Base-by-base conservation (phyloP, 2,888 invertebrate genomes). In the Cataglyphis albicans region DNA sequence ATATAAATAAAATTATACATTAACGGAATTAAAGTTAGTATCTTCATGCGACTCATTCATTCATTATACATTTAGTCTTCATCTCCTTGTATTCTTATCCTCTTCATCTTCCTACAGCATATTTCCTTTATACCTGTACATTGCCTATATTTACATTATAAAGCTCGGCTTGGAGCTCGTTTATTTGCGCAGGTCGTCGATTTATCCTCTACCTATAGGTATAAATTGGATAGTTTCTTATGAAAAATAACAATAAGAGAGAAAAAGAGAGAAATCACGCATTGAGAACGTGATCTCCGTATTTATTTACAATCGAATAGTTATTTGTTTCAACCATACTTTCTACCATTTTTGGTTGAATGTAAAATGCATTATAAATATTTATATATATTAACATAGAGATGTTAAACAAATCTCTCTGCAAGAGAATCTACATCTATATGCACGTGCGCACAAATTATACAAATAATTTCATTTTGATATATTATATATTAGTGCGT, bases 141-240 rank as follows among this genome's bases (percentile, higher is more conserved):
- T 18, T 84, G 59, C 64, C 82, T 78, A 78, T 86, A 87, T 91
- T 90, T 91, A 90, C 84, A 91, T 84, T 93, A 90, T 92, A 90
- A 75, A 84, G 61, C 74, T 81, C 80, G 74, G 75, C 52, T 87
- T 70, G 76, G 65, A 85, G 38, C 48, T 80, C 73, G 12, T 72
- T 63, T 81, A 75, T 64, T 73, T 84, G 59, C 57, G 68, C 63
- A 74, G 70, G 64, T 59, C 64, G 68, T 73, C 18, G 15, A 64
- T 55, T 83, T 68, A 68, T 74, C 57, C 82, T 81, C 81, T 82
- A 67, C 68, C 84, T 86, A 41, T 88, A 85, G 81, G 74, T 93
- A 86, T 75, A 57, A 84, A 68, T 81, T 32, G 63, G 29, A 82
- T 52, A 83, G 63, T 87, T 87, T 67, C 68, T 82, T 86, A 81